Base-by-base conservation (phyloP, 2,888 invertebrate genomes). In the Cephus nigrinus region DNA sequence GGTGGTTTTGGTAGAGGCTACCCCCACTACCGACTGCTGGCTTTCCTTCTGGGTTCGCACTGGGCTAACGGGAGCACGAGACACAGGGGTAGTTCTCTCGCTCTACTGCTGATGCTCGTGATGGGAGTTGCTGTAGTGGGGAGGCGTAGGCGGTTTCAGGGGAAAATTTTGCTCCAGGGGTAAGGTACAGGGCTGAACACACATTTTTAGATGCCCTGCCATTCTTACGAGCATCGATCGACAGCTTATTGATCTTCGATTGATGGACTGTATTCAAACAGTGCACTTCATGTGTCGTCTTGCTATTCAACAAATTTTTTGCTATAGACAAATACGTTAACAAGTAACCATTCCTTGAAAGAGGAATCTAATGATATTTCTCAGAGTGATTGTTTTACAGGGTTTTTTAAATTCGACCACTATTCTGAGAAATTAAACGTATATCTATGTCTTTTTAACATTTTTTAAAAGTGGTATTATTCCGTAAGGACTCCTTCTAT, bases 31-130 rank as follows among this genome's bases (percentile, higher is more conserved):
- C 68, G 80, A 77, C 75, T 85, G 55, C 55, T 23, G 23, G 55
- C 55, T 55, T 55, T 55, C 55, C 84, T 83, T 85, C 85, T 84
- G 81, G 79, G 81, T 80, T 79, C 80, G 80, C 84, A 82, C 76
- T 79, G 83, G 79, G 55, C 79, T 71, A 79, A 77, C 71, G 74
- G 81, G 78, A 77, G 36, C 31, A 71, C 32, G 71, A 33, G 32
- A 33, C 31, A 32, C 71, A 33, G 71, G 71, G 71, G 15, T 32
- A 71, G 33, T 31, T 33, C 32, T 33, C 31, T 31, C 31, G 71
- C 23, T 31, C 71, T 23, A 33, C 9, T 32, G 71, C 31, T 32
- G 31, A 33, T 71, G 71, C 32, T 32, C 71, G 71, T 33, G 71
- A 33, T 71, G 71, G 71, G 32, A 71, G 33, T 32, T 31, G 4